A percentile compares a stretch with the other conserved stretches of the same genome.
phyloP scores from a whole-genome alignment of 2,888 invertebrate genomes.

The Magallana nippona region DNA sequence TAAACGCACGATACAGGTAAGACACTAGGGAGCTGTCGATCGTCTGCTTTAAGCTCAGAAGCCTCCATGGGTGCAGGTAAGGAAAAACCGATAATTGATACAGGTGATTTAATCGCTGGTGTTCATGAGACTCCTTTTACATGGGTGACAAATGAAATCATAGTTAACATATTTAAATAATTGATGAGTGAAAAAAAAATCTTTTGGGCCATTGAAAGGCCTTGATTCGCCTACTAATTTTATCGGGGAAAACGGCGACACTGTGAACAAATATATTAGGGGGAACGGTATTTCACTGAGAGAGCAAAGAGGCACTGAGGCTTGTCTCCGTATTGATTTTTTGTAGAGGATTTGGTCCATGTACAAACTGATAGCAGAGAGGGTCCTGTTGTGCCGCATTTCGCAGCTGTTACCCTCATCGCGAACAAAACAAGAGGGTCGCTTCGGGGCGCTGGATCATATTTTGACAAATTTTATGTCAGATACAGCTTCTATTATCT shows the following conservation, averaged over 20 bases:
- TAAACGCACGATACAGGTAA: conserved; percentile 39
- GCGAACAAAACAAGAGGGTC: background rate
- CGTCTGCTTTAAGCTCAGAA: background rate
- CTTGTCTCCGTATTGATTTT: conserved; percentile 21
- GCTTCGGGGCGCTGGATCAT: conserved; percentile 12
- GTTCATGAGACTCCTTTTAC: conserved; percentile 4
- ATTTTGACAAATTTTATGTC: conserved; percentile 8
- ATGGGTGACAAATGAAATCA: conserved; percentile 19
- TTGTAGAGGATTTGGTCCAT: conserved; percentile 39
- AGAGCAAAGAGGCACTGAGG: conserved; percentile 23
- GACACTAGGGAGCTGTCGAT: conserved; percentile 20
- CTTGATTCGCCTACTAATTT: background rate
- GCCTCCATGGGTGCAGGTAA: conserved; percentile 18
- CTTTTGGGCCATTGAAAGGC: background rate
- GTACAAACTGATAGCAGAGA: conserved; percentile 51
- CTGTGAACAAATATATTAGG: background rate
- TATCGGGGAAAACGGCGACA: conserved; percentile 10
- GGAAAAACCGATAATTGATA: conserved; percentile 9
- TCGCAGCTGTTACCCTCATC: conserved; percentile 54
- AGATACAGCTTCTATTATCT: no score
- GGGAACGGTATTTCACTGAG: background rate
- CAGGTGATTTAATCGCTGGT: background rate
- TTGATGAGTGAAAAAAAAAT: background rate
- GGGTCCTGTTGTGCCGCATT: conserved; percentile 49
- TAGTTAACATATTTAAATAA: conserved; percentile 10